Conservation (phyloP, 2,888 invertebrate species). For the Venusia cambrica region DNA sequence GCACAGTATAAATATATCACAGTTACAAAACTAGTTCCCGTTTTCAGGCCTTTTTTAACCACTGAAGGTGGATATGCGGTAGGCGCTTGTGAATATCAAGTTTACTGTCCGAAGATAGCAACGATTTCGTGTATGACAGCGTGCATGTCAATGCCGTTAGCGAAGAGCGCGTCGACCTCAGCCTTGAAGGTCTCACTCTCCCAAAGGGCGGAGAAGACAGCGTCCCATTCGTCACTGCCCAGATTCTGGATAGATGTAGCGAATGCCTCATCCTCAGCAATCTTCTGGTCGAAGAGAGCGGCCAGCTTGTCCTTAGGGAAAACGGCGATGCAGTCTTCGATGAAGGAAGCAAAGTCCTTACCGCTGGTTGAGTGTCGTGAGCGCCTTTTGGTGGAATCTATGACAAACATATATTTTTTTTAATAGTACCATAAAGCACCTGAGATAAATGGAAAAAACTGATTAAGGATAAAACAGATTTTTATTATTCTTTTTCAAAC, state of each 20-base stretch:
- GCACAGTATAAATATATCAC: too few relatives aligned
- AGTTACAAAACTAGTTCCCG: too few relatives aligned
- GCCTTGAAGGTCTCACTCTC: slow-evolving; percentile 48
- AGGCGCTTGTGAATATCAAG: too few relatives aligned
- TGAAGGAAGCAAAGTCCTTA: slow-evolving; percentile 43
- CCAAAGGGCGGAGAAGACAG: slow-evolving; percentile 47
- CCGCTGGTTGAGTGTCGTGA: slow-evolving; percentile 43
- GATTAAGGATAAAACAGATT: too few relatives aligned
- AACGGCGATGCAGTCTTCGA: slow-evolving; percentile 42
- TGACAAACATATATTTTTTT: too few relatives aligned
- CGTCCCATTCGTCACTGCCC: slow-evolving; percentile 51
- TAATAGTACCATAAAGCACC: too few relatives aligned
- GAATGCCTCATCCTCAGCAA: slow-evolving; percentile 54
- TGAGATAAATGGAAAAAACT: too few relatives aligned
- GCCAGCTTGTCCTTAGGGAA: slow-evolving; percentile 54
- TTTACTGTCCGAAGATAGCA: slow-evolving; percentile 59
- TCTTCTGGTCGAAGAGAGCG: slow-evolving; percentile 57
- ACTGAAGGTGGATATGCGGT: too few relatives aligned
- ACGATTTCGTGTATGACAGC: slow-evolving; percentile 41
- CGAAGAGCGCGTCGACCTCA: slow-evolving; percentile 44
- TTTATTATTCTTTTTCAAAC: too few relatives aligned
- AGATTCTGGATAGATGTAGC: slow-evolving; percentile 53
- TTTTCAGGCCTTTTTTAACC: too few relatives aligned
- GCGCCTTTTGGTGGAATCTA: slow-evolving; percentile 15
- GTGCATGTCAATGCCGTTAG: slow-evolving; percentile 50